Conservation (phyloP, 2,113 vertebrate genomes). For the Crotophaga sulcirostris region DNA sequence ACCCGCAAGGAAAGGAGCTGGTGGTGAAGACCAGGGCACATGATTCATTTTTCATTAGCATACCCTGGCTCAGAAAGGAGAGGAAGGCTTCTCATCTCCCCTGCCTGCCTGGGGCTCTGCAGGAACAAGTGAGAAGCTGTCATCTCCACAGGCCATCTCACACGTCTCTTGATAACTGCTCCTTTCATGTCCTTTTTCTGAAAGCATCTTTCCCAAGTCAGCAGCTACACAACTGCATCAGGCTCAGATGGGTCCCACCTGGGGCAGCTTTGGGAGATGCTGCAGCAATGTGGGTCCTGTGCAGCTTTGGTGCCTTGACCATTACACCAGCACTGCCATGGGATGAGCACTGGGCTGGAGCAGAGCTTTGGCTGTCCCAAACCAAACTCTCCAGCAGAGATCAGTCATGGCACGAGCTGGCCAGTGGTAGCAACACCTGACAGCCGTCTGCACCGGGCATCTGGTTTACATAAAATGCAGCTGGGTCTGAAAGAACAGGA, state of each 20-base stretch:
- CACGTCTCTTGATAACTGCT: background rate
- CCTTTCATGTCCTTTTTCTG: background rate
- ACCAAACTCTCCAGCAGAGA: background rate
- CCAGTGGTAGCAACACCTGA: background rate
- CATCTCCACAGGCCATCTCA: background rate
- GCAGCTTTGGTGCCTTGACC: too few species aligned
- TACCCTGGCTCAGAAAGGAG: background rate
- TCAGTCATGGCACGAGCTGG: background rate
- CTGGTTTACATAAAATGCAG: constrained; percentile 14
- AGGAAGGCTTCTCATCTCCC: background rate
- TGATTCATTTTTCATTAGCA: constrained; percentile 33
- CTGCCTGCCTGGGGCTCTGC: background rate
- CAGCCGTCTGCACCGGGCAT: background rate
- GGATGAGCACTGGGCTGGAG: background rate
- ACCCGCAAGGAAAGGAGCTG: constrained; percentile 31
- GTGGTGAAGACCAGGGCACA: background rate
- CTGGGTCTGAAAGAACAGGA: background rate
- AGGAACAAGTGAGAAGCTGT: background rate
- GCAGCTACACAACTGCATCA: fast-evolving
- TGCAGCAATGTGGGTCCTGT: fast-evolving
- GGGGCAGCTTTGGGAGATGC: background rate
- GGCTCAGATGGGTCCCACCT: background rate
- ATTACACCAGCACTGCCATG: background rate
- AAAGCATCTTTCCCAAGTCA: background rate
- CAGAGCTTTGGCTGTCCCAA: background rate